These are phyloP conservation scores for Ephydatia muelleri DNA, from an alignment of 37 sponge, comb jelly and placozoan species.

Conservation along the genomic window DNA sequence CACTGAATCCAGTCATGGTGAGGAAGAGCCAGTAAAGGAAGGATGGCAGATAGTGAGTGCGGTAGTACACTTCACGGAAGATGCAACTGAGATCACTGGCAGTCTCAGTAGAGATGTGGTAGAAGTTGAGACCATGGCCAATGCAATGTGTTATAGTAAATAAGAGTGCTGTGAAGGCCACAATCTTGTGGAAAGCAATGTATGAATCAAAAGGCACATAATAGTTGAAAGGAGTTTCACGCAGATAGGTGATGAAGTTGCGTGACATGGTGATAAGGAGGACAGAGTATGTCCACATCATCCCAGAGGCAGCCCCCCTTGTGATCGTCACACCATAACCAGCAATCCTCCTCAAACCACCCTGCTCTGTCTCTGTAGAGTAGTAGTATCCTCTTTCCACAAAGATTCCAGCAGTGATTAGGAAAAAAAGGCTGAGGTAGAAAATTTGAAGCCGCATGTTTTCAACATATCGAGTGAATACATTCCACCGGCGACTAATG, in stretches of 20 bases:
- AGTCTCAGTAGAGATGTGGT: slow-evolving; percentile 92
- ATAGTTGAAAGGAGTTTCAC: slow-evolving; percentile 88
- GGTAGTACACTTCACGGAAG: slow-evolving; percentile 91
- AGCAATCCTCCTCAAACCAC: slow-evolving; percentile 89
- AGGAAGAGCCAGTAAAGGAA: slow-evolving; percentile 92
- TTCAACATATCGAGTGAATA: slow-evolving; percentile 64
- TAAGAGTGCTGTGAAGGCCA: slow-evolving; percentile 83
- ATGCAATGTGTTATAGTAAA: slow-evolving; percentile 88
- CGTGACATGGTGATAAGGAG: slow-evolving; percentile 93
- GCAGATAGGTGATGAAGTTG: slow-evolving; percentile 91
- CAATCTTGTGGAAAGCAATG: slow-evolving; percentile 85
- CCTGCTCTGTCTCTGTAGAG: slow-evolving; percentile 85
- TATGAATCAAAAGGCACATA: slow-evolving; percentile 92
- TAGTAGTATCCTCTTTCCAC: slow-evolving; percentile 91
- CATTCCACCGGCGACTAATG: slow-evolving; percentile 6
- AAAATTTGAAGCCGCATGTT: slow-evolving; percentile 91
- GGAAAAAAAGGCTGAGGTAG: slow-evolving; percentile 73
- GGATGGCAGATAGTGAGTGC: slow-evolving; percentile 77
- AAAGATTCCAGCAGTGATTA: slow-evolving; percentile 73
- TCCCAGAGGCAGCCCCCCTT: slow-evolving; percentile 91
- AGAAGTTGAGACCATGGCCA: slow-evolving; percentile 98
- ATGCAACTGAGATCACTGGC: slow-evolving; percentile 91
- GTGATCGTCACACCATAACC: slow-evolving; percentile 94
- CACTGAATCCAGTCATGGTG: slow-evolving; percentile 93
- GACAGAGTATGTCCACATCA: slow-evolving; percentile 92